Evolutionary conservation across 2,888 invertebrate genomes (phyloP).

Genomic region (Ceratothoa steindachneri): DNA sequence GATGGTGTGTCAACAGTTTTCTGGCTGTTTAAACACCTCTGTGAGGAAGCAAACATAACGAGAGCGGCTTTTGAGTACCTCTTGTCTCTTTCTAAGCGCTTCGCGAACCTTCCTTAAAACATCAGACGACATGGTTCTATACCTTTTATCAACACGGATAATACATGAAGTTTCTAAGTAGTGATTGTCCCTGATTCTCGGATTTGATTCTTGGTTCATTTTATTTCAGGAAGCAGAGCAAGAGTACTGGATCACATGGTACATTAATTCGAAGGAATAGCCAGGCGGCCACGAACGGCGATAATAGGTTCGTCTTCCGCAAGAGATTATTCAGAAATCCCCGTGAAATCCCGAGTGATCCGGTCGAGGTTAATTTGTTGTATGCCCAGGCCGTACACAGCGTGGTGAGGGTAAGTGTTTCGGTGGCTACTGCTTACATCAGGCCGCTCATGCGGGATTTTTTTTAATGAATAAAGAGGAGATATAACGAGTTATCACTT

Average conservation of each 20-base stretch:
- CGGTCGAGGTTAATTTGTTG: slow-evolving; percentile 85
- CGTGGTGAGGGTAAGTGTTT: slow-evolving; percentile 77
- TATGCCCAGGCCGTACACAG: slow-evolving; percentile 93
- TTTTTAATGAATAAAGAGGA: not conserved
- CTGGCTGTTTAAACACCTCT: too few relatives aligned
- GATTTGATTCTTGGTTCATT: not conserved
- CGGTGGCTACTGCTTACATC: not conserved
- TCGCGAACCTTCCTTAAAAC: too few relatives aligned
- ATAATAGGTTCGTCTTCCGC: slow-evolving; percentile 88
- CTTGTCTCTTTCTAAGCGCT: too few relatives aligned
- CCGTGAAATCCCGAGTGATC: slow-evolving; percentile 86
- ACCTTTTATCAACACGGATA: too few relatives aligned
- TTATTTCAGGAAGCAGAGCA: slow-evolving; percentile 16
- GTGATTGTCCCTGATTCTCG: too few relatives aligned
- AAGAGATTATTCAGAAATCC: slow-evolving; percentile 81
- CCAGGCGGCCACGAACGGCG: slow-evolving; percentile 61
- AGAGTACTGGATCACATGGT: slow-evolving; percentile 21
- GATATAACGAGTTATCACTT: not conserved
- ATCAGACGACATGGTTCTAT: too few relatives aligned
- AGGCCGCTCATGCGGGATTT: not conserved
- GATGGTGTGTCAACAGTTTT: too few relatives aligned
- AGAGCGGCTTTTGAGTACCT: too few relatives aligned
- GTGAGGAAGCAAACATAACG: too few relatives aligned
- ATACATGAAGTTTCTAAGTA: too few relatives aligned
- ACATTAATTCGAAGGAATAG: slow-evolving; percentile 24